Conservation (phyloP, 2,888 invertebrate genomes). For the Drosophila tanythrix region DNA sequence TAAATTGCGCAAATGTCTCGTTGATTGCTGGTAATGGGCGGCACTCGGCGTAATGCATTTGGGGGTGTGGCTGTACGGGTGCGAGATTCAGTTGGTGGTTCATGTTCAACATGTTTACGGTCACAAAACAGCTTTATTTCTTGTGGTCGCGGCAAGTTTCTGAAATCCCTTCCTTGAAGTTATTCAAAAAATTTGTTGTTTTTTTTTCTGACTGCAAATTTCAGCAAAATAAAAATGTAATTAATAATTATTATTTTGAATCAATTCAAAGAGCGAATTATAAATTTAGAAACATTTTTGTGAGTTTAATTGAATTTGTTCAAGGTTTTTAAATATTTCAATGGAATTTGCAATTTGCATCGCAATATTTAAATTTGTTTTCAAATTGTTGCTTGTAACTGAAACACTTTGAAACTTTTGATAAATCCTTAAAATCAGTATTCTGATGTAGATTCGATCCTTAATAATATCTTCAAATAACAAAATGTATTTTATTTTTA, state of each 20-base stretch:
- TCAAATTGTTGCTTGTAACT: background rate
- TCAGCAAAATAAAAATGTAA: background rate
- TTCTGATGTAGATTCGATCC: background rate
- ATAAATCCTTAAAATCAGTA: background rate
- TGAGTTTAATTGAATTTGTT: background rate
- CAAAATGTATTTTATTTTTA: no score
- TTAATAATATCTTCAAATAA: background rate
- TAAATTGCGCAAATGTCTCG: constrained; percentile 84
- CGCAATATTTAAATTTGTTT: background rate
- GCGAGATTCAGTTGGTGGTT: constrained; percentile 41
- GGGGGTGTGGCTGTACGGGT: constrained; percentile 40
- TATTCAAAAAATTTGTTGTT: background rate
- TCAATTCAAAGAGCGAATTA: background rate
- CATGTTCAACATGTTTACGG: constrained; percentile 50
- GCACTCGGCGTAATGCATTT: constrained; percentile 74
- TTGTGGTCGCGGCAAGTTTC: background rate
- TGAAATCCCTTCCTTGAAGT: background rate
- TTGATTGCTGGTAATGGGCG: constrained; percentile 83
- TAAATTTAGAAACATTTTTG: background rate
- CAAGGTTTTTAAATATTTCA: background rate
- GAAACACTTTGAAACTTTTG: background rate
- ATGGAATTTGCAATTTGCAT: background rate
- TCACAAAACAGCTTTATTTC: background rate
- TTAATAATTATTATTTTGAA: background rate
- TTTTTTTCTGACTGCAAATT: background rate